Percentiles rank a stretch among this genome's conserved stretches.
phyloP scores from a whole-genome alignment of 2,888 invertebrate species.

The Yponomeuta evonymella region DNA sequence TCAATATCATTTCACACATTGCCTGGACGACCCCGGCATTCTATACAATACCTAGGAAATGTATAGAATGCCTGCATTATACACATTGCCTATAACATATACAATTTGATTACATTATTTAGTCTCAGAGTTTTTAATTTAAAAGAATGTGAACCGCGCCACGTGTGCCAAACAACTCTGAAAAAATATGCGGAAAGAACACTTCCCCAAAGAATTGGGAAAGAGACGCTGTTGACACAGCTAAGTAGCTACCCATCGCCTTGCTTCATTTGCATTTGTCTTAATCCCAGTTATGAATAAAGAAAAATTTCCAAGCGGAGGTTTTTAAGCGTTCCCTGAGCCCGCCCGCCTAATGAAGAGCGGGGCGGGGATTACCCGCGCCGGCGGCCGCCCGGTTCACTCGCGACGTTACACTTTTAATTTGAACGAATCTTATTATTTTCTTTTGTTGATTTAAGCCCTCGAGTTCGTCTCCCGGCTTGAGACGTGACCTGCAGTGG shows the following conservation, averaged over 20 bases:
- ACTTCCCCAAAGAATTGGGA: constrained; percentile 37
- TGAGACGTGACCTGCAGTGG: constrained; percentile 82
- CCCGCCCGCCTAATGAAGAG: constrained; percentile 65
- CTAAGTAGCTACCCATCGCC: constrained; percentile 68
- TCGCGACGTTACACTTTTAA: constrained; percentile 81
- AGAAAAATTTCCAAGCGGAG: constrained; percentile 67
- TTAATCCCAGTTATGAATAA: constrained; percentile 75
- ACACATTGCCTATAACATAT: no score
- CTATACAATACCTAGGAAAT: no score
- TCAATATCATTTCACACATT: no score
- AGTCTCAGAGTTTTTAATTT: constrained; percentile 21
- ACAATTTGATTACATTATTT: neutral
- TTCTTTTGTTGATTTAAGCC: constrained; percentile 83
- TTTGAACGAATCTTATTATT: constrained; percentile 83
- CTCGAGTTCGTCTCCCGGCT: constrained; percentile 70
- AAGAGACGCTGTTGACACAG: constrained; percentile 66
- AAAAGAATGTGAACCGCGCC: constrained; percentile 22
- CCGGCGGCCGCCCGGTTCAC: constrained; percentile 40
- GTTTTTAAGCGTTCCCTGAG: constrained; percentile 58
- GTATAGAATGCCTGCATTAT: no score
- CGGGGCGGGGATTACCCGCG: constrained; percentile 58
- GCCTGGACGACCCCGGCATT: no score
- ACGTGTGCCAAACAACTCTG: constrained; percentile 30
- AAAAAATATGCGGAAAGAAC: constrained; percentile 32
- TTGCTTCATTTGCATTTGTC: constrained; percentile 74